Percentiles rank a stretch among this genome's conserved stretches.
Evolutionary conservation across 1,140 invertebrate species (phyloP).

Genomic region (Meloidogyne hapla): DNA sequence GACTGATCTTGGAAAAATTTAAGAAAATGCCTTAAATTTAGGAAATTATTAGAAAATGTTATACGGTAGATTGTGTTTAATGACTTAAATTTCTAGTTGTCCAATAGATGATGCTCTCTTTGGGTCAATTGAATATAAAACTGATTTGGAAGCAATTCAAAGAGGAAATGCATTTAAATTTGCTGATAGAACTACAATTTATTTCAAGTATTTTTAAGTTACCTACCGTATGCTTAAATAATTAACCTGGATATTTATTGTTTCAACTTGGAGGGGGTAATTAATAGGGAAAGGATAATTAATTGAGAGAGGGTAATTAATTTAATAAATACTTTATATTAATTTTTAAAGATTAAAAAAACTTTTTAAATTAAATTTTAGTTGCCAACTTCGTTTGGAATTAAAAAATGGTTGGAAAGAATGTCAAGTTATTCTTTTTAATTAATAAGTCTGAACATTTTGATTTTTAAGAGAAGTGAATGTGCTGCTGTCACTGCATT

Average conservation of each 20-base stretch:
- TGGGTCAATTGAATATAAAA: conserved; percentile 38
- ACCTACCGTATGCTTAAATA: no score
- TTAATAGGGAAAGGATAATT: no score
- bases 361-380: neutral
- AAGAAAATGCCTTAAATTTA: no score
- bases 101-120: conserved; percentile 36
- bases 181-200: conserved; percentile 43
- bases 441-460: no score
- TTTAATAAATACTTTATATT: no score
- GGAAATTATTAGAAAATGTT: no score
- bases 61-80: neutral
- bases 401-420: conserved; percentile 27
- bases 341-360: neutral
- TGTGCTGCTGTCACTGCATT: neutral
- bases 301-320: no score
- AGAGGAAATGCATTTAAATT: conserved; percentile 50
- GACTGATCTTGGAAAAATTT: no score
- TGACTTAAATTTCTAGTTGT: conserved; percentile 24
- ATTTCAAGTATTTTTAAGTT: conserved; percentile 26
- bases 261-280: no score
- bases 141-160: conserved; percentile 39
- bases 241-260: no score
- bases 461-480: neutral
- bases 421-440: neutral
- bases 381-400: conserved; percentile 36